Percentiles rank a stretch among this genome's conserved stretches.
Conservation (phyloP, 2,113 vertebrate species). For the Sinocyclocheilus grahami region DNA sequence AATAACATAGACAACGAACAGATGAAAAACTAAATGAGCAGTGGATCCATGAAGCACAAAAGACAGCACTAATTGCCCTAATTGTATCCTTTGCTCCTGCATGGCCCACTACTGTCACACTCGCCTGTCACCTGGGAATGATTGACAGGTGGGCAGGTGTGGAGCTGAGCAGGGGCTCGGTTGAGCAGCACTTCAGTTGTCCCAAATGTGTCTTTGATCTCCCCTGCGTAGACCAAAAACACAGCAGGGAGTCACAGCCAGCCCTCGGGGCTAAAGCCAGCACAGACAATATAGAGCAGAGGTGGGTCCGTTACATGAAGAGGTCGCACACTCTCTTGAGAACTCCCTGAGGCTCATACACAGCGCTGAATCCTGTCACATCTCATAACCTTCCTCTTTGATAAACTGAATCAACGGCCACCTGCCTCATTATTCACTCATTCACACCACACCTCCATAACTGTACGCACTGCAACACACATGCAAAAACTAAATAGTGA, state of each 20-base stretch:
- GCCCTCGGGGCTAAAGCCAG: conserved; percentile 72
- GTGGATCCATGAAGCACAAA: conserved; percentile 10
- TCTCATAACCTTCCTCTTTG: conserved; percentile 69
- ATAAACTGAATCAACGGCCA: conserved; percentile 53
- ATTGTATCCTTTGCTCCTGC: conserved; percentile 17
- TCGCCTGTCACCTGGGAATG: conserved; percentile 64
- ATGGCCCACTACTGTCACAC: neutral
- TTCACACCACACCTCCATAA: conserved; percentile 28
- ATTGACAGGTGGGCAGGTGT: conserved; percentile 87
- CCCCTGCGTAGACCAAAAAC: conserved; percentile 77
- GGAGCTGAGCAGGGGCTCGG: conserved; percentile 75
- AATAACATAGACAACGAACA: conserved; percentile 16
- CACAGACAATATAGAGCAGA: conserved; percentile 63
- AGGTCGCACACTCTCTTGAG: conserved; percentile 42
- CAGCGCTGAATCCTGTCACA: conserved; percentile 52
- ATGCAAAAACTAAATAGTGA: neutral
- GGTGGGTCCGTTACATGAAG: conserved; percentile 53
- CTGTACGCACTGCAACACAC: neutral
- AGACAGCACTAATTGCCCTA: conserved; percentile 29
- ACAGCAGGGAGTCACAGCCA: conserved; percentile 78
- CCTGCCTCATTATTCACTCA: conserved; percentile 1
- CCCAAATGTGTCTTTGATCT: conserved; percentile 86
- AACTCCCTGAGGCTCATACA: conserved; percentile 38
- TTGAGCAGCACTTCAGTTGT: conserved; percentile 83
- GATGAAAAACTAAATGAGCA: conserved; percentile 35